These are phyloP conservation scores for Pyrgilauda ruficollis DNA, from an alignment of 2,113 vertebrate genomes.

Conservation along the genomic window DNA sequence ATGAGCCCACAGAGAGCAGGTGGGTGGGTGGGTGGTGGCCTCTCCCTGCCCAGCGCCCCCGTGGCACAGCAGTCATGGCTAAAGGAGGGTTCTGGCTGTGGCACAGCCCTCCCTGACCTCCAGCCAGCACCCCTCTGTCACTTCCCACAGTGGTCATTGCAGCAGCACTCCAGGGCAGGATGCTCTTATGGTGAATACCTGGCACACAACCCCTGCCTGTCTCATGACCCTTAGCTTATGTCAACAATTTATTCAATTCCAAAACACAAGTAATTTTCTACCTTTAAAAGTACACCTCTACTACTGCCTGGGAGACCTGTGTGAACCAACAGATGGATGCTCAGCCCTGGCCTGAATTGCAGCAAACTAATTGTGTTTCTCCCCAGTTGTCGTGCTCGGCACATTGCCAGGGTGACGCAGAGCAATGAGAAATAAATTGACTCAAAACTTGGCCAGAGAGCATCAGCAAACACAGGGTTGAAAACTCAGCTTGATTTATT, in stretches of 20 bases:
- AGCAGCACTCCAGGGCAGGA: not conserved
- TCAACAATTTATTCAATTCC: not conserved
- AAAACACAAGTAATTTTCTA: not conserved
- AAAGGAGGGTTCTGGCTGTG: not conserved
- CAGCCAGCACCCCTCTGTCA: not conserved
- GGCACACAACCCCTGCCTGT: not conserved
- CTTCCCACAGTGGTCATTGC: not conserved
- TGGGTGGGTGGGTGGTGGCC: not conserved
- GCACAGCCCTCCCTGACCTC: not conserved
- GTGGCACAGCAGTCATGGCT: not conserved
- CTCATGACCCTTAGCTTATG: not conserved
- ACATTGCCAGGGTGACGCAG: not conserved
- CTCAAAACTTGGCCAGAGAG: slow-evolving; percentile 16
- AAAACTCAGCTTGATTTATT: slow-evolving; percentile 45
- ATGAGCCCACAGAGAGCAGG: not conserved
- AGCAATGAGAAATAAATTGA: slow-evolving; percentile 48
- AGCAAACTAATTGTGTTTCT: not conserved
- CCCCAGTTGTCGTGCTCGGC: not conserved
- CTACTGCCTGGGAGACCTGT: not conserved
- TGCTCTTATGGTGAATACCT: not conserved
- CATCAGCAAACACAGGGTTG: slow-evolving; percentile 19
- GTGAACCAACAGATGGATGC: not conserved
- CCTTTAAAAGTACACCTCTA: not conserved
- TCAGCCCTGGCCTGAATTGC: not conserved
- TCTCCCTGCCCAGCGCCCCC: fast-evolving